Percentiles rank a stretch among this genome's conserved stretches.
Conservation (phyloP, 2,888 invertebrate genomes). For the Leptinotarsa juncta region DNA sequence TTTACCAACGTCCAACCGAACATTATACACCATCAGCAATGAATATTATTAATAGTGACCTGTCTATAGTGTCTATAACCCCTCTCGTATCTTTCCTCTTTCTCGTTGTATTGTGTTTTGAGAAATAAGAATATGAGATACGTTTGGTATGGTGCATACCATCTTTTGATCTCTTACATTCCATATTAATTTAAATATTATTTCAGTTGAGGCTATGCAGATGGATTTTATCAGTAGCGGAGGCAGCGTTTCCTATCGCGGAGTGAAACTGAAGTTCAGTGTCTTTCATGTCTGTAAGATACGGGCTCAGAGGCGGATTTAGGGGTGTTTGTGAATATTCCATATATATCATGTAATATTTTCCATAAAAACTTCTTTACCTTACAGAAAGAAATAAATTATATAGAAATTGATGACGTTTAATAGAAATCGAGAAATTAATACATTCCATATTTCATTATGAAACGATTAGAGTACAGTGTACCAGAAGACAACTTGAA, state of each 20-base stretch:
- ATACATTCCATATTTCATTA: too few species aligned
- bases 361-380: too few species aligned
- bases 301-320: neutral
- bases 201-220: constrained; percentile 40
- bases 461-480: too few species aligned
- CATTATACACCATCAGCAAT: constrained; percentile 48
- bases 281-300: constrained; percentile 5
- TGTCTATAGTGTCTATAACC: constrained; percentile 51
- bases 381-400: too few species aligned
- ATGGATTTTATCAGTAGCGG: constrained; percentile 39
- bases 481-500: too few species aligned
- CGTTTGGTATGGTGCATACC: constrained; percentile 39
- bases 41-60: constrained; percentile 54
- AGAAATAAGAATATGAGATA: constrained; percentile 46
- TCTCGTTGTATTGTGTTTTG: constrained; percentile 45
- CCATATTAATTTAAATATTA: constrained; percentile 47
- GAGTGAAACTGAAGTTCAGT: constrained; percentile 9
- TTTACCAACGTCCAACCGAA: constrained; percentile 47
- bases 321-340: neutral
- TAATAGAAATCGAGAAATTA: too few species aligned
- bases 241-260: constrained; percentile 15
- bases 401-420: too few species aligned
- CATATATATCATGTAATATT: too few species aligned
- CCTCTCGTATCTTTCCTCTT: constrained; percentile 40
- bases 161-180: constrained; percentile 45